Conservation (phyloP, 2,113 vertebrate genomes). For the Puffinus mauretanicus region DNA sequence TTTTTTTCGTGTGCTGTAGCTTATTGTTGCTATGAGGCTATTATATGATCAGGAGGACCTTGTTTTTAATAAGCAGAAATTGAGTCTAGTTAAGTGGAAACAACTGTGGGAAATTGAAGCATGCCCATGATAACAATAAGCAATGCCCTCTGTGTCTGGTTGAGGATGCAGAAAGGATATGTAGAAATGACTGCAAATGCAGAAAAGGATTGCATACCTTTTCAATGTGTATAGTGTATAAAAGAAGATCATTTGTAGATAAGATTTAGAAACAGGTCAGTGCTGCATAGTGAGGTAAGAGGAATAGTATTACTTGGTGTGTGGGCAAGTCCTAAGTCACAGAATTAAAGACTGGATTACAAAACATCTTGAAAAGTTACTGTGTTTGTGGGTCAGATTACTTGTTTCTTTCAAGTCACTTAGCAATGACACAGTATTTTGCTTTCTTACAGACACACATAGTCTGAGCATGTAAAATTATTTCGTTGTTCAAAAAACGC, state of each 20-base stretch:
- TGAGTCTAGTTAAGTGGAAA: neutral
- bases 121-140: neutral
- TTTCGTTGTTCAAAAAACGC: neutral
- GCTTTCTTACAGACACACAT: neutral
- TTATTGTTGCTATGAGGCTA: neutral
- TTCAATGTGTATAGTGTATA: neutral
- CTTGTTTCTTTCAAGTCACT: neutral
- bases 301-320: neutral
- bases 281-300: neutral
- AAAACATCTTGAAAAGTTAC: neutral
- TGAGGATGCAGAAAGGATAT: neutral
- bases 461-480: neutral
- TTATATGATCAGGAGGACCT: neutral
- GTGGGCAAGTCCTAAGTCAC: neutral
- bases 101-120: neutral
- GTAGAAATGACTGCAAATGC: neutral
- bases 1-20: neutral
- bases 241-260: neutral
- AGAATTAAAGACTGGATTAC: neutral
- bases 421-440: neutral
- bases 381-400: neutral
- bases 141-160: neutral
- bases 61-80: constrained; percentile 30
- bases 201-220: neutral
- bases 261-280: neutral